These are phyloP conservation scores for Borostomias antarcticus DNA, from an alignment of 2,797 vertebrate species.

Conservation along the genomic window DNA sequence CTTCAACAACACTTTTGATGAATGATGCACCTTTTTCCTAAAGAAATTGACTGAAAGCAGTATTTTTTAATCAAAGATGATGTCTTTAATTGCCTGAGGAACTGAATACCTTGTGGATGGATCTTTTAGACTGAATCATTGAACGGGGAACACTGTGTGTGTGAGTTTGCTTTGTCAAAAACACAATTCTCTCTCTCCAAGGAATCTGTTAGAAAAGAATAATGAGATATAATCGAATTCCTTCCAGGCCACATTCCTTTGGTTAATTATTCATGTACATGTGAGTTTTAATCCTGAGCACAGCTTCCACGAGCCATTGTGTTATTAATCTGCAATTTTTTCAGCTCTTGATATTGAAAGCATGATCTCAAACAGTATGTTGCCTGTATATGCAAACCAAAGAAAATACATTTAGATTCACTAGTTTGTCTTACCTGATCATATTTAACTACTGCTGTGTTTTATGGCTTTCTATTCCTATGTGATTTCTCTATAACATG, in stretches of 20 bases:
- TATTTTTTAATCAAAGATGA: conserved; percentile 64
- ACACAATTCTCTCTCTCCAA: conserved; percentile 44
- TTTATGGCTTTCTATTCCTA: conserved; percentile 99
- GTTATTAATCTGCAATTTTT: conserved; percentile 45
- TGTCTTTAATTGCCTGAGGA: conserved; percentile 49
- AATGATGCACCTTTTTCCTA: conserved; percentile 62
- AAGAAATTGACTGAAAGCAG: conserved; percentile 51
- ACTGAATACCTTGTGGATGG: conserved; percentile 46
- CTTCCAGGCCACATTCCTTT: conserved; percentile 61
- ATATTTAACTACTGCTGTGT: conserved; percentile 81
- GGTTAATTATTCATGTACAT: conserved; percentile 77
- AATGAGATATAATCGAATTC: conserved; percentile 65
- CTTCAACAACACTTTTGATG: conserved; percentile 65
- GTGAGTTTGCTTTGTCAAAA: conserved; percentile 51
- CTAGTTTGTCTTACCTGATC: background rate
- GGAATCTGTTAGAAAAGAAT: conserved; percentile 56
- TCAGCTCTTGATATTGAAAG: conserved; percentile 28
- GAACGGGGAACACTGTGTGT: conserved; percentile 48
- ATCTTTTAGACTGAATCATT: conserved; percentile 46
- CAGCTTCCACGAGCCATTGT: conserved; percentile 56
- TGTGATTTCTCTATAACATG: conserved; percentile 89
- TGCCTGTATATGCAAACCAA: conserved; percentile 40
- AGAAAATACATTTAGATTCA: background rate
- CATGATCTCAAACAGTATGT: conserved; percentile 35
- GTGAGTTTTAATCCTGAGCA: conserved; percentile 66